A percentile compares a stretch with the other conserved stretches of the same genome.
Evolutionary conservation across 37 sponge, comb jelly and placozoan species (phyloP).

Genomic region (Sycon ciliatum): DNA sequence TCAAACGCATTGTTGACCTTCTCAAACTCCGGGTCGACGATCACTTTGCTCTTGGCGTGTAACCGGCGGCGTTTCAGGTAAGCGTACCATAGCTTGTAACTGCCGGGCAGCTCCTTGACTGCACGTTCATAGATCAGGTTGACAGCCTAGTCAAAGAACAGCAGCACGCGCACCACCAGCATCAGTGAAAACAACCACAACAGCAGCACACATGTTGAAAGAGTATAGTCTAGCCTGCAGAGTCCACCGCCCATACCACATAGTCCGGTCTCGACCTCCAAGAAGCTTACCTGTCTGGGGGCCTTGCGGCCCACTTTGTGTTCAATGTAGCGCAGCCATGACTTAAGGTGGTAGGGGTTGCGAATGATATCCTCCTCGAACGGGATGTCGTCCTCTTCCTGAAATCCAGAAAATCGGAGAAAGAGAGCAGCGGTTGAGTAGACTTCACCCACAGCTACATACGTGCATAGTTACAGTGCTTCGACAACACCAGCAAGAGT

Average conservation of each 20-base stretch:
- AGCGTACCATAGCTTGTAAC: constrained; percentile 98
- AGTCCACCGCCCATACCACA: no score
- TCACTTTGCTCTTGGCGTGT: no score
- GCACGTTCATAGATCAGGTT: constrained; percentile 89
- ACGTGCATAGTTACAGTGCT: not conserved
- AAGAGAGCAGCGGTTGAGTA: not conserved
- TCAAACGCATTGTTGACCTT: constrained; percentile 94
- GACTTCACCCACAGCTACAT: not conserved
- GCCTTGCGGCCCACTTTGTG: constrained; percentile 61
- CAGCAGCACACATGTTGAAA: no score
- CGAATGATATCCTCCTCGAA: constrained; percentile 94
- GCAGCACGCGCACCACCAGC: no score
- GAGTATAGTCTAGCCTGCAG: no score
- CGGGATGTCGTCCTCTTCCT: constrained; percentile 85
- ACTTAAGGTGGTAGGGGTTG: constrained; percentile 89
- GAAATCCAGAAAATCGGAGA: not conserved
- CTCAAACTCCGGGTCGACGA: constrained; percentile 78
- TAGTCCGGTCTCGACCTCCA: no score
- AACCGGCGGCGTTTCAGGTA: constrained; percentile 72
- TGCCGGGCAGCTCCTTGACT: constrained; percentile 90
- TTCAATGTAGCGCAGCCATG: constrained; percentile 87
- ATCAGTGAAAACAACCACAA: no score
- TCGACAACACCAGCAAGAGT: not conserved
- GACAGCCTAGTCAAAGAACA: no score
- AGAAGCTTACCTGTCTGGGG: no score